Evolutionary conservation across 2,888 invertebrate species (phyloP).

Genomic region (Miltochrista miniata): DNA sequence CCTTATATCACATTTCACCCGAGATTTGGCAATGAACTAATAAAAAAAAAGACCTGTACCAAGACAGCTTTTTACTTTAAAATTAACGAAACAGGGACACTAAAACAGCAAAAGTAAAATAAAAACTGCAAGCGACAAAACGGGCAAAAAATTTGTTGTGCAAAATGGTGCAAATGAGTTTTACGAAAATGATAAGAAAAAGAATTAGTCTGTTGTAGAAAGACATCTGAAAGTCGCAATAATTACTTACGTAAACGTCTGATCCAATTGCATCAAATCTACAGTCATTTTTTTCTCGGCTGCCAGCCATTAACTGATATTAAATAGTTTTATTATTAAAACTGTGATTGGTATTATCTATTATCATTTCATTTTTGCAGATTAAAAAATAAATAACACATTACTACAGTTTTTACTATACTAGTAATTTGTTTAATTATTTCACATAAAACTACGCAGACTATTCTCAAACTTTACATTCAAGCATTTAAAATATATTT

Average conservation of each 20-base stretch:
- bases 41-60: constrained; percentile 23
- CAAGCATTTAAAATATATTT: too few relatives aligned
- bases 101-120: constrained; percentile 19
- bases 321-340: too few relatives aligned
- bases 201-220: constrained; percentile 25
- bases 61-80: constrained; percentile 26
- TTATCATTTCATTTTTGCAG: too few relatives aligned
- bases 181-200: constrained; percentile 30
- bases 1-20: not conserved
- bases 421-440: too few relatives aligned
- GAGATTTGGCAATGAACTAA: constrained; percentile 40
- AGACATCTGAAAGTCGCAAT: constrained; percentile 36
- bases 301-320: not conserved
- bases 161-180: constrained; percentile 40
- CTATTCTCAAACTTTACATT: too few relatives aligned
- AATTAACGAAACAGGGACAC: constrained; percentile 30
- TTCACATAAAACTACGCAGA: too few relatives aligned
- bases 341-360: too few relatives aligned
- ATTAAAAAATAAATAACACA: too few relatives aligned
- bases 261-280: constrained; percentile 29
- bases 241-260: constrained; percentile 31
- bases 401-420: too few relatives aligned
- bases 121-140: constrained; percentile 22
- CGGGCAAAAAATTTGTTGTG: constrained; percentile 36
- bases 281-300: not conserved